phyloP scores from a whole-genome alignment of 1,140 invertebrate species.

The Wiebesia pumilae region DNA sequence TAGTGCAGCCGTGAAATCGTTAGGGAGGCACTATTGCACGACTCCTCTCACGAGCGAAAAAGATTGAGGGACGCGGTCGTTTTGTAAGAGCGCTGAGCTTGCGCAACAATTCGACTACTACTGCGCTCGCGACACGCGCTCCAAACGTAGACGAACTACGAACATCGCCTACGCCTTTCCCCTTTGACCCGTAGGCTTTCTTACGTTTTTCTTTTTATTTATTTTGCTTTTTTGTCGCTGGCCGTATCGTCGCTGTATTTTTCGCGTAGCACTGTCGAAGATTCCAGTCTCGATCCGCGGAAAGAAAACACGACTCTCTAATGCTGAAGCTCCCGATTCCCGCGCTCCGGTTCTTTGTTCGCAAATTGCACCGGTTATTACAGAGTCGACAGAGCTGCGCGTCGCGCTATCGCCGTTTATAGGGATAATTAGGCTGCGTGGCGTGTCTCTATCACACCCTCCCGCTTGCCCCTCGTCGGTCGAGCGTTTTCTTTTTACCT shows the following conservation, averaged over 20 bases:
- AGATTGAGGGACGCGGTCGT: not conserved
- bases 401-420: not conserved
- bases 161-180: not conserved
- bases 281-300: not conserved
- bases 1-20: not conserved
- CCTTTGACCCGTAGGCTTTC: too few relatives aligned
- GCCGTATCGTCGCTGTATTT: too few relatives aligned
- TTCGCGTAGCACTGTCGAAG: not conserved
- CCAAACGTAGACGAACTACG: too few relatives aligned
- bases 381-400: not conserved
- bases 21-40: slow-evolving; percentile 30
- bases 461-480: too few relatives aligned
- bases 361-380: not conserved
- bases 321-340: not conserved
- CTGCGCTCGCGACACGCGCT: too few relatives aligned
- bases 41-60: not conserved
- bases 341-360: not conserved
- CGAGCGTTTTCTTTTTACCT: too few relatives aligned
- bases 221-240: too few relatives aligned
- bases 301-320: slow-evolving; percentile 1
- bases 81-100: slow-evolving; percentile 40
- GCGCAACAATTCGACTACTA: slow-evolving; percentile 32
- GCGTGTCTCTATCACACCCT: too few relatives aligned
- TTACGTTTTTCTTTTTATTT: too few relatives aligned
- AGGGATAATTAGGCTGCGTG: not conserved